Percentiles rank a stretch among this genome's conserved stretches.
Conservation (phyloP, 1,140 invertebrate species). For the Camponotus pennsylvanicus region DNA sequence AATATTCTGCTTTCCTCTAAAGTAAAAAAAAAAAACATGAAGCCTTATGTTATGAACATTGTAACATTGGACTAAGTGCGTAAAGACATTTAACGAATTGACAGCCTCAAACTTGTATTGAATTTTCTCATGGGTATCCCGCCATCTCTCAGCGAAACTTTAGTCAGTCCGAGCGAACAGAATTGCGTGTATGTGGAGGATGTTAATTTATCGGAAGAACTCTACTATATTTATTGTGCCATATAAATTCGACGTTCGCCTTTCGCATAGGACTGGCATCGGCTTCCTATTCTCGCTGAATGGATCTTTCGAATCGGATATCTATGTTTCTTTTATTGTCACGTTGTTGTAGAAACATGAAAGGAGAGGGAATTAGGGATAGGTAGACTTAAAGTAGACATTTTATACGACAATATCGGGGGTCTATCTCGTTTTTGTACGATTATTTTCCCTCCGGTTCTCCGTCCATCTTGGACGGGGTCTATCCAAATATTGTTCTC, state of each 20-base stretch:
- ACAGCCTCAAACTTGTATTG: conserved; percentile 16
- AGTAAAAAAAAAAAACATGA: background rate
- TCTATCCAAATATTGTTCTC: conserved; percentile 1
- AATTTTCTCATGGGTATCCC: too few relatives aligned
- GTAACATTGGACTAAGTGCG: conserved; percentile 50
- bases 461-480: background rate
- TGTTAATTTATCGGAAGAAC: conserved; percentile 68
- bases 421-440: conserved; percentile 29
- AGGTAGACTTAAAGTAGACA: conserved; percentile 63
- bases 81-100: conserved; percentile 52
- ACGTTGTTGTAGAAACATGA: conserved; percentile 29
- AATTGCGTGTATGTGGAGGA: conserved; percentile 61
- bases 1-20: conserved; percentile 17
- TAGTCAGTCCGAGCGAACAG: conserved; percentile 57
- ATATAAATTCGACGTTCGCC: conserved; percentile 72
- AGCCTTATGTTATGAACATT: conserved; percentile 33
- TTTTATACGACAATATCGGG: conserved; percentile 61
- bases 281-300: conserved; percentile 64
- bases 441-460: conserved; percentile 15
- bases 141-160: conserved; percentile 61
- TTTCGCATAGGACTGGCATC: conserved; percentile 65
- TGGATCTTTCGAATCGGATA: conserved; percentile 27
- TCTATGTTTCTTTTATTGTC: conserved; percentile 41
- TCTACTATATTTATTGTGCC: conserved; percentile 77
- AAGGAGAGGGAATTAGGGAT: conserved; percentile 48